These are phyloP conservation scores for Climacteris rufus DNA, from an alignment of 2,113 vertebrate species.

Conservation along the genomic window DNA sequence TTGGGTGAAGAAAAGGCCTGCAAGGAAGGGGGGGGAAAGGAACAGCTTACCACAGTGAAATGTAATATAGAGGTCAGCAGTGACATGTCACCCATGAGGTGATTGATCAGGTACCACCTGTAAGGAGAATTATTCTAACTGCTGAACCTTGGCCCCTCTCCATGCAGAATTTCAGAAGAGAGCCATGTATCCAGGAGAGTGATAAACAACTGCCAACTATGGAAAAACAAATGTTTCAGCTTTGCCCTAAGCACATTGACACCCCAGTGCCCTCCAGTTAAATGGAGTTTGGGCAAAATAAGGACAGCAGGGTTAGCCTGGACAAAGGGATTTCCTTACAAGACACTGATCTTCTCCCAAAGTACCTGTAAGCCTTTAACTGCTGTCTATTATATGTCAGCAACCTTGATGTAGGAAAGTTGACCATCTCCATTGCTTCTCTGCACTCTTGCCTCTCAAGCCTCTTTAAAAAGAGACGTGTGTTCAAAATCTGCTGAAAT, in stretches of 20 bases:
- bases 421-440: not conserved
- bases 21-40: not conserved
- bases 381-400: not conserved
- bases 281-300: not conserved
- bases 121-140: constrained; percentile 8
- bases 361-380: not conserved
- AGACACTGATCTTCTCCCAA: not conserved
- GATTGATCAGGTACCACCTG: constrained; percentile 33
- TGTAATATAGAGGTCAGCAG: not conserved
- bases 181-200: not conserved
- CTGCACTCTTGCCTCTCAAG: not conserved
- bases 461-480: not conserved
- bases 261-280: not conserved
- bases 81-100: not conserved
- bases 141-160: not conserved
- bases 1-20: not conserved
- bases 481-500: not conserved
- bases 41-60: not conserved
- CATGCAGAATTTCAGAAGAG: not conserved
- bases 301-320: not conserved
- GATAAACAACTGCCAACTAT: not conserved
- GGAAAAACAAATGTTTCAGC: not conserved
- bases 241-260: not conserved
- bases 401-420: not conserved
- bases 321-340: not conserved